These are phyloP conservation scores for Taurulus bubalis DNA, from an alignment of 2,113 vertebrate genomes.

Conservation along the genomic window DNA sequence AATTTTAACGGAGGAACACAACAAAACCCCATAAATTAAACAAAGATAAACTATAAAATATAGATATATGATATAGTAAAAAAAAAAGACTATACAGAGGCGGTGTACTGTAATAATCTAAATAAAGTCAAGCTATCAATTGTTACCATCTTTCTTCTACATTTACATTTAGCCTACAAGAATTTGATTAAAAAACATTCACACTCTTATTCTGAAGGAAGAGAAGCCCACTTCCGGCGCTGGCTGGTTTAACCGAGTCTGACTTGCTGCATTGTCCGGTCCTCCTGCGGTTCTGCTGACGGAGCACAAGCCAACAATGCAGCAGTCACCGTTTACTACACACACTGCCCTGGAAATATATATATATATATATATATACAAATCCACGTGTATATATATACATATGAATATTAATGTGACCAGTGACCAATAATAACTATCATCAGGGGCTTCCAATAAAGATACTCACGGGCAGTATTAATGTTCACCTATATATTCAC, in stretches of 20 bases:
- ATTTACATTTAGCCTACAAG: background rate
- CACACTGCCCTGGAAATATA: background rate
- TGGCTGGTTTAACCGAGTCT: accelerated
- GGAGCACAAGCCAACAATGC: constrained; percentile 36
- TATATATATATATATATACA: too few relatives aligned
- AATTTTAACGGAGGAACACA: too few relatives aligned
- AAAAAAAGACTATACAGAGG: too few relatives aligned
- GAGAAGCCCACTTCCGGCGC: background rate
- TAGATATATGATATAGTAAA: too few relatives aligned
- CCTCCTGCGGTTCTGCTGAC: constrained; percentile 49
- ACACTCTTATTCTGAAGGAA: constrained; percentile 25
- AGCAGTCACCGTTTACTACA: background rate
- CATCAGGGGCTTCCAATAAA: background rate
- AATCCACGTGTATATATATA: too few relatives aligned
- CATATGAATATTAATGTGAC: too few relatives aligned
- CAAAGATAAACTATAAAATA: too few relatives aligned
- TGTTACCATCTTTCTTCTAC: background rate
- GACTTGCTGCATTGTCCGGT: constrained; percentile 2
- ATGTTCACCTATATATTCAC: too few relatives aligned
- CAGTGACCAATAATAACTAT: background rate
- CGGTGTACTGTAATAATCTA: too few relatives aligned
- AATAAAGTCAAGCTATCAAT: too few relatives aligned
- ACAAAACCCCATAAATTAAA: too few relatives aligned
- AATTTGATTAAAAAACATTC: too few relatives aligned
- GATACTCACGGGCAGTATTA: background rate